Evolutionary conservation across 2,113 vertebrate genomes (phyloP).

Genomic region (Cyanoderma ruficeps): DNA sequence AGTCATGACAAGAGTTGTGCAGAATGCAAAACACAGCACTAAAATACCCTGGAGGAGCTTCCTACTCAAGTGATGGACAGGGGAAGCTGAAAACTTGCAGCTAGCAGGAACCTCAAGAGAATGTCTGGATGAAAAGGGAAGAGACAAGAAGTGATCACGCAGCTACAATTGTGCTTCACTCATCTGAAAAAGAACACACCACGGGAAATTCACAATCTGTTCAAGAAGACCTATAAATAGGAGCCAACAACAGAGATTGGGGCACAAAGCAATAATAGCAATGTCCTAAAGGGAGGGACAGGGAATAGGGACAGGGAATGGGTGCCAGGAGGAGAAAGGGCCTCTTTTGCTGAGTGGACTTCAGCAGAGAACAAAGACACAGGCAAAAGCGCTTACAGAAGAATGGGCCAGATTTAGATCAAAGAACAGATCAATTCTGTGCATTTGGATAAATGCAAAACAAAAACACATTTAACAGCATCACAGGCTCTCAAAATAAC

Average conservation of each 20-base stretch:
- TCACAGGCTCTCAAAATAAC: not conserved
- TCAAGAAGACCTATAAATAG: not conserved
- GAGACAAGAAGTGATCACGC: rapidly evolving
- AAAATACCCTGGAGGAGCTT: not conserved
- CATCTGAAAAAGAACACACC: not conserved
- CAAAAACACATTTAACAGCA: not conserved
- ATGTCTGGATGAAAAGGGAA: not conserved
- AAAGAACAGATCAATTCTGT: constrained; percentile 11
- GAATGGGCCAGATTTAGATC: not conserved
- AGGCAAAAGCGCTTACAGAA: not conserved
- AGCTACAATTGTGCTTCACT: not conserved
- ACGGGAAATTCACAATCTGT: not conserved
- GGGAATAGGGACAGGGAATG: not conserved
- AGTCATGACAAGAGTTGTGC: not conserved
- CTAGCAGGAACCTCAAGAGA: not conserved
- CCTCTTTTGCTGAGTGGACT: not conserved
- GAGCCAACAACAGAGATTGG: not conserved
- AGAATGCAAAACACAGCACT: not conserved
- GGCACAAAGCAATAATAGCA: not conserved
- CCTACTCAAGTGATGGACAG: not conserved
- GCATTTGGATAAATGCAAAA: not conserved
- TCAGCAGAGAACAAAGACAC: not conserved
- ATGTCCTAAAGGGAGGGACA: not conserved
- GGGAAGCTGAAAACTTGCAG: not conserved
- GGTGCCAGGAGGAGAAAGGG: constrained; percentile 12